phyloP scores from a whole-genome alignment of 2,113 vertebrate genomes.

The Xyrauchen texanus region DNA sequence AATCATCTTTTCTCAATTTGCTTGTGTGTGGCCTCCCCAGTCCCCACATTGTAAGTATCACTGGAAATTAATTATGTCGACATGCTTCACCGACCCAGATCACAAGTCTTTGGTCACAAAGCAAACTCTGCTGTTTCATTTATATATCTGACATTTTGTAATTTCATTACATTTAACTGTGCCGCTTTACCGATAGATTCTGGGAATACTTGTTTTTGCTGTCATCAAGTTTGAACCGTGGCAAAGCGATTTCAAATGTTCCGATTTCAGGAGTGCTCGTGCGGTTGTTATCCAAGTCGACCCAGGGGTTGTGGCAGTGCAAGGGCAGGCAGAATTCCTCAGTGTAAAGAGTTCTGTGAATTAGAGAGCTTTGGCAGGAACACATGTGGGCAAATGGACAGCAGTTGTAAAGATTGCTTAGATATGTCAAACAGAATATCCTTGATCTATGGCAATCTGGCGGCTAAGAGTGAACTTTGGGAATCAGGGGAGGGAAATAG shows the following conservation, averaged over 20 bases:
- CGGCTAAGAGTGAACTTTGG: conserved; percentile 56
- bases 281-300: conserved; percentile 56
- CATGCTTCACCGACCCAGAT: neutral
- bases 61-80: conserved; percentile 39
- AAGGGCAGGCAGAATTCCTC: conserved; percentile 70
- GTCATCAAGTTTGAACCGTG: conserved; percentile 32
- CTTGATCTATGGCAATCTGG: conserved; percentile 73
- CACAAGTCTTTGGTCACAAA: conserved; percentile 29
- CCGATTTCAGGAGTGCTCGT: conserved; percentile 20
- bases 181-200: conserved; percentile 40
- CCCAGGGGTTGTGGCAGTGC: conserved; percentile 60
- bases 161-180: conserved; percentile 50
- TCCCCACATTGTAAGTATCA: conserved; percentile 38
- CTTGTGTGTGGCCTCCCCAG: conserved; percentile 48
- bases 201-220: conserved; percentile 43
- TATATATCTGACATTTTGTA: conserved; percentile 32
- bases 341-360: conserved; percentile 69
- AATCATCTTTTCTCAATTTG: neutral
- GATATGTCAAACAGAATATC: conserved; percentile 76
- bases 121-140: conserved; percentile 29
- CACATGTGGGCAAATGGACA: conserved; percentile 73
- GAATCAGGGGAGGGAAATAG: conserved; percentile 42
- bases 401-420: conserved; percentile 73
- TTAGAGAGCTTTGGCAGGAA: conserved; percentile 70
- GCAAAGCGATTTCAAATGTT: conserved; percentile 24